These are phyloP conservation scores for Anser cygnoides DNA, from an alignment of 2,113 vertebrate species.

Conservation along the genomic window DNA sequence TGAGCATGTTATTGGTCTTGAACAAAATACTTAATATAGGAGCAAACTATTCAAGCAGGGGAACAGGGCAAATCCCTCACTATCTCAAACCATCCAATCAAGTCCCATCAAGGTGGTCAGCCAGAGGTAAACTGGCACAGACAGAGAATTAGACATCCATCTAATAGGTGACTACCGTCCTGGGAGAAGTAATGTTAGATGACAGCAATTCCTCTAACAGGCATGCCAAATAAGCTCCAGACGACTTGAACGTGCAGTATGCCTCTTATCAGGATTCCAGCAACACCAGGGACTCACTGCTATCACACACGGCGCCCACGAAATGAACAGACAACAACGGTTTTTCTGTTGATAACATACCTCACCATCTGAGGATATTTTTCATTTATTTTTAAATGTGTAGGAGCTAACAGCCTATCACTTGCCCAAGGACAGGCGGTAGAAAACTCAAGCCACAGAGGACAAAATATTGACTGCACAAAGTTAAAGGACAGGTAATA, in stretches of 20 bases:
- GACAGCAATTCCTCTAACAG: not conserved
- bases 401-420: not conserved
- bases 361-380: not conserved
- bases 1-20: fast-evolving
- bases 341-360: not conserved
- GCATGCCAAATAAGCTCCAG: not conserved
- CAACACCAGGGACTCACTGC: not conserved
- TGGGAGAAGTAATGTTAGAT: not conserved
- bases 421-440: not conserved
- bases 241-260: not conserved
- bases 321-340: not conserved
- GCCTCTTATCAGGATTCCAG: not conserved
- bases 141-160: not conserved
- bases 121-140: fast-evolving
- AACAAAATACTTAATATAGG: not conserved
- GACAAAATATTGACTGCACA: not conserved
- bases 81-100: not conserved
- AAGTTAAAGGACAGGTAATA: not conserved
- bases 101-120: not conserved
- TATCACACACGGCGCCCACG: not conserved
- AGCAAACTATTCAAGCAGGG: not conserved
- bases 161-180: not conserved
- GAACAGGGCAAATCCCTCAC: not conserved
- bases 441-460: not conserved
- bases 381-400: not conserved